These are phyloP conservation scores for Chaetodon auriga DNA, from an alignment of 2,113 vertebrate species.

Conservation along the genomic window DNA sequence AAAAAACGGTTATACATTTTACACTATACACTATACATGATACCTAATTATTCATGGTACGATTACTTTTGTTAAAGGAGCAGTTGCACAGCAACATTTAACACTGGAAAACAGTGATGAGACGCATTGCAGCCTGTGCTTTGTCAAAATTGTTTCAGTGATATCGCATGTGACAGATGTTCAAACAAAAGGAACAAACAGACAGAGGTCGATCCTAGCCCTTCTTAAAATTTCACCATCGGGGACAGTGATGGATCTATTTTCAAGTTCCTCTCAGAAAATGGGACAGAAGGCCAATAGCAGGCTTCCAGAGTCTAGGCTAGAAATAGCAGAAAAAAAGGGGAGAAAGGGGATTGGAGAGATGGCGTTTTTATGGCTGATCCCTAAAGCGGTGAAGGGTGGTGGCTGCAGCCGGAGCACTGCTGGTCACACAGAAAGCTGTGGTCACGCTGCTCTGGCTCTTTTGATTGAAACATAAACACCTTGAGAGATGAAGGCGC, in stretches of 20 bases:
- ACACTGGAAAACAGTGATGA: background rate
- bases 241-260: constrained; percentile 62
- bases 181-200: constrained; percentile 27
- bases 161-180: constrained; percentile 26
- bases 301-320: constrained; percentile 14
- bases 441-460: constrained; percentile 76
- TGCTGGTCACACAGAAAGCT: constrained; percentile 65
- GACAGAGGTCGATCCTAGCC: constrained; percentile 34
- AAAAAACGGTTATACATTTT: too few species aligned
- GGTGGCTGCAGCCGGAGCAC: constrained; percentile 44
- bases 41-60: too few species aligned
- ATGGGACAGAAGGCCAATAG: constrained; percentile 21
- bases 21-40: too few species aligned
- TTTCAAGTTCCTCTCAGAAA: constrained; percentile 47
- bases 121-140: constrained; percentile 1
- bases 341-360: background rate
- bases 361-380: constrained; percentile 46
- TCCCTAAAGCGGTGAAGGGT: constrained; percentile 58
- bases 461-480: constrained; percentile 85
- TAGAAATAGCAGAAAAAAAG: constrained; percentile 15
- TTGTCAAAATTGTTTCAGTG: background rate
- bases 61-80: too few species aligned
- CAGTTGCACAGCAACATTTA: background rate
- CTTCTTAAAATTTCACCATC: constrained; percentile 6
- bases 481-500: constrained; percentile 72